Percentiles rank a stretch among this genome's conserved stretches.
These are phyloP conservation scores for Spicauda simplicius DNA, from an alignment of 2,888 invertebrate species.

Conservation along the genomic window DNA sequence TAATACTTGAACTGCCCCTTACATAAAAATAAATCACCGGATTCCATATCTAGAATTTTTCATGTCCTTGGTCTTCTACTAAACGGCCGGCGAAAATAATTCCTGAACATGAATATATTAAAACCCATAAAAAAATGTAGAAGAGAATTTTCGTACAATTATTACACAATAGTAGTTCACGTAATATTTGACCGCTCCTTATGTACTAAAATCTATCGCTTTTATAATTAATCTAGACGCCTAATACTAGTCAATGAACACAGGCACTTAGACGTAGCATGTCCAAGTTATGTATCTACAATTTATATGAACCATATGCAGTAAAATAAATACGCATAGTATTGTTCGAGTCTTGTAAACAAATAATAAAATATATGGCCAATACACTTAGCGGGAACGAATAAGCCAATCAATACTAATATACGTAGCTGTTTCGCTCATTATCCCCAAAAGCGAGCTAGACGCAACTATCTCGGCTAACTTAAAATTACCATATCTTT, in stretches of 20 bases:
- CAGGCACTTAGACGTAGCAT: constrained; percentile 67
- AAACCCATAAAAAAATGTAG: no score
- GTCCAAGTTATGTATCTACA: constrained; percentile 53
- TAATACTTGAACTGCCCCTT: no score
- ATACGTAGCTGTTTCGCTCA: background rate
- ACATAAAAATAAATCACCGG: no score
- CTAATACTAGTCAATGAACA: constrained; percentile 74
- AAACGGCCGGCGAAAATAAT: no score
- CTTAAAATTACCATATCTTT: no score
- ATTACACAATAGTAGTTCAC: background rate
- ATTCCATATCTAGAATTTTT: no score
- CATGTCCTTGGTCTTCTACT: no score
- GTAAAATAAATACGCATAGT: no score
- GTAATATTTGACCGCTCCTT: background rate
- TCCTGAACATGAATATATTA: no score
- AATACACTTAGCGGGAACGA: background rate
- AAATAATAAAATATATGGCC: constrained; percentile 4
- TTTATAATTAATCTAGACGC: constrained; percentile 28
- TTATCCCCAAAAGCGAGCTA: background rate
- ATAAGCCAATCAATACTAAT: background rate
- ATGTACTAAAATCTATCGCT: background rate
- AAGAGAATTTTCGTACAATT: no score
- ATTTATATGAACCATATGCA: background rate
- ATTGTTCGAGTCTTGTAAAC: no score
- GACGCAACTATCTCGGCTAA: background rate